These are phyloP conservation scores for Oligia fasciuncula DNA, from an alignment of 2,888 invertebrate genomes.

Conservation along the genomic window DNA sequence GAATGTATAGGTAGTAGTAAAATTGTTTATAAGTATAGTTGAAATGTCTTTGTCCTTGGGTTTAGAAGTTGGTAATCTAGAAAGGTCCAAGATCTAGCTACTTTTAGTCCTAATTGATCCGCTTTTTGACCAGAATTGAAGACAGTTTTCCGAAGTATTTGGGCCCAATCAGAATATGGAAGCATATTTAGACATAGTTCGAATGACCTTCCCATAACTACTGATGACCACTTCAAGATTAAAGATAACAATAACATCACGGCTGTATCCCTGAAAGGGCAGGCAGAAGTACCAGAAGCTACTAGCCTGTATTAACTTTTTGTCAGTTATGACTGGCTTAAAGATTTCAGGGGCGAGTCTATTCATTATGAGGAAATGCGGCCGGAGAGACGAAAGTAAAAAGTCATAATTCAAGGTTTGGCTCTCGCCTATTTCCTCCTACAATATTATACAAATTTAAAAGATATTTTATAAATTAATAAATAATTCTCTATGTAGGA, in stretches of 20 bases:
- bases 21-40: slow-evolving; percentile 32
- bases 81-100: not conserved
- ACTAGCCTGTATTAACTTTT: not conserved
- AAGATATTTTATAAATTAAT: no score
- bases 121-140: no score
- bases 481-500: not conserved
- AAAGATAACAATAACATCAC: not conserved
- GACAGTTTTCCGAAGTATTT: not conserved
- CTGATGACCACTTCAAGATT: not conserved
- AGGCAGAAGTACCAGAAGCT: not conserved
- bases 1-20: slow-evolving; percentile 35
- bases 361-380: no score
- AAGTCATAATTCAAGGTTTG: no score
- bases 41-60: slow-evolving; percentile 44
- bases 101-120: not conserved
- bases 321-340: no score
- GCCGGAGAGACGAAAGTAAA: no score
- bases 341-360: no score
- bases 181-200: not conserved
- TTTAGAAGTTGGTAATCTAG: slow-evolving; percentile 4
- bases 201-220: not conserved
- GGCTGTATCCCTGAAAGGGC: not conserved
- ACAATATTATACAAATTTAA: no score
- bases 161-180: not conserved
- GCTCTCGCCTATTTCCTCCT: no score